Conservation (phyloP, 2,888 invertebrate genomes). For the Lochmaea capreae region DNA sequence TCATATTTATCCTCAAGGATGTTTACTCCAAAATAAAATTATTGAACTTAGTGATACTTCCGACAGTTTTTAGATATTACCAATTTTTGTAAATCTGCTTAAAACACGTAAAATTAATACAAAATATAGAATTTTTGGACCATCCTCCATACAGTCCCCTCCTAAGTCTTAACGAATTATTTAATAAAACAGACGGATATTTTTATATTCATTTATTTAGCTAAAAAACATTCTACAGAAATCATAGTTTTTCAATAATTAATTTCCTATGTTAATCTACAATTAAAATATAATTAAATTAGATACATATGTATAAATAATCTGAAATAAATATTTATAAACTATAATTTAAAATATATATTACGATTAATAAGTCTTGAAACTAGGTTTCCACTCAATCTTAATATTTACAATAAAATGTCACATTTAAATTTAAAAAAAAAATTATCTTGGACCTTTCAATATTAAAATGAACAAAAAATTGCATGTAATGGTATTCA, state of each 20-base stretch:
- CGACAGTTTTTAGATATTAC: no score
- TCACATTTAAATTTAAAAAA: constrained; percentile 6
- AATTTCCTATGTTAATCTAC: constrained; percentile 40
- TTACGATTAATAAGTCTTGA: constrained; percentile 44
- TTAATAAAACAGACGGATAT: neutral
- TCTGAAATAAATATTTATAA: constrained; percentile 46
- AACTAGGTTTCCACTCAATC: constrained; percentile 43
- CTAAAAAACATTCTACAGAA: constrained; percentile 43
- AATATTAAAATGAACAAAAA: neutral
- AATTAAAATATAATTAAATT: constrained; percentile 40
- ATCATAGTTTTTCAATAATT: constrained; percentile 30
- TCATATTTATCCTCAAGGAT: no score
- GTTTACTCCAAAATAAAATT: no score
- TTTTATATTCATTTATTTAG: constrained; percentile 36
- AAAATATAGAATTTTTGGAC: no score
- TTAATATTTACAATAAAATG: constrained; percentile 31
- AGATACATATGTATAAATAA: constrained; percentile 42
- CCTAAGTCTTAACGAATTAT: no score
- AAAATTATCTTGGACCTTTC: constrained; percentile 1
- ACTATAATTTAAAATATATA: constrained; percentile 46
- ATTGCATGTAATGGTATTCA: neutral
- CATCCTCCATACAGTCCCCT: no score
- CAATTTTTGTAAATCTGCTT: no score
- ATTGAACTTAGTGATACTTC: no score
- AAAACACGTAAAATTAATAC: no score